Conservation (phyloP, 2,113 vertebrate species). For the Melozone crissalis region DNA sequence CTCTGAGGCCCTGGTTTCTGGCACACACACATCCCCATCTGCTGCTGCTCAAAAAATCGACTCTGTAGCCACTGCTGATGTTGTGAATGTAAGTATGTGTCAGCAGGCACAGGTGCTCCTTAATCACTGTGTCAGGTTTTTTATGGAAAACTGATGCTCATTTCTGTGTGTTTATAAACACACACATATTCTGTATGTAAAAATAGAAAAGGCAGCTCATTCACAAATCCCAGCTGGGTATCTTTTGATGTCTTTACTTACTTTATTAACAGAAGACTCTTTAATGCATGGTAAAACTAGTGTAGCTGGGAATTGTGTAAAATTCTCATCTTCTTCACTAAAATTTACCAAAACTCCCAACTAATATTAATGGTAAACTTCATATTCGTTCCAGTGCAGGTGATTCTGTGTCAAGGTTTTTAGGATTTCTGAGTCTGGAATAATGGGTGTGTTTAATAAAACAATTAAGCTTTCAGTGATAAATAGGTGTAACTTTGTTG, state of each 20-base stretch:
- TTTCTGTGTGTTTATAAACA: background rate
- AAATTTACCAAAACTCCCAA: background rate
- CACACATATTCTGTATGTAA: accelerated
- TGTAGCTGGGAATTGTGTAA: background rate
- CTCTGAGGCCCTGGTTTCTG: slow-evolving; percentile 80
- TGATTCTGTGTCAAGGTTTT: background rate
- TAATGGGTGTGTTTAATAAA: background rate
- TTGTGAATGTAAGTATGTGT: slow-evolving; percentile 85
- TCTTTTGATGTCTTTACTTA: background rate
- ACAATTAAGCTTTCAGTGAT: background rate
- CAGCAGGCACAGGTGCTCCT: background rate
- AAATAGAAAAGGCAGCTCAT: background rate
- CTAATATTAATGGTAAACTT: background rate
- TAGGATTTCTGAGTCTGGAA: background rate
- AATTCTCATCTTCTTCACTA: background rate
- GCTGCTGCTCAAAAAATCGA: slow-evolving; percentile 83
- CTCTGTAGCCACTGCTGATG: slow-evolving; percentile 81
- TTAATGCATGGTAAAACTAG: background rate
- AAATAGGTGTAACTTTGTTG: background rate
- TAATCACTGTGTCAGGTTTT: background rate
- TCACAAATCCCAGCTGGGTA: background rate
- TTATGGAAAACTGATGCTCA: background rate
- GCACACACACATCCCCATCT: slow-evolving; percentile 77
- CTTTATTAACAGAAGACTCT: background rate
- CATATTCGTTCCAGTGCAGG: background rate